Evolutionary conservation across 2,113 vertebrate species (phyloP), one percentile per base, ranked within the genome.

Genomic region (Caretta caretta): DNA sequence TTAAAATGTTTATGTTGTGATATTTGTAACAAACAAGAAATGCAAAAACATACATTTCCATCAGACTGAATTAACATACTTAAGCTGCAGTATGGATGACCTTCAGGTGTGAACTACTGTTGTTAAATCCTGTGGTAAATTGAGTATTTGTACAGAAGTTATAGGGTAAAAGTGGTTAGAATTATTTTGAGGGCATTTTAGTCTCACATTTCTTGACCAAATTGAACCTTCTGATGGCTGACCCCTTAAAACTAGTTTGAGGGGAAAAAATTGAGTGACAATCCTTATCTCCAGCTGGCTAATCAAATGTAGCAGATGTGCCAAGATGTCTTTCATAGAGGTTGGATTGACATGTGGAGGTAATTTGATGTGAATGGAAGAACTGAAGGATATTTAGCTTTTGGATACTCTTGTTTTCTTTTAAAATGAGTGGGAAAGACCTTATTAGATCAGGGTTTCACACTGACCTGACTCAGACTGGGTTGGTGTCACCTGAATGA

Each of bases 281-380:
- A 53, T 51, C 88, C 78, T 42, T 83, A 87, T 94, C 89, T 85
- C 79, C 80, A 84, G 83, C 22, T 1, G 50, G 38, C 87, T 62
- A 84, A 93, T 97, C 95, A 94, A 84, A 93, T 3, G 35, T 51
- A 96, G 78, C 1, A 1, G 91, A 81, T 82, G 29, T 93, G 90
- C 92, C 96, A 94, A 59, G 96, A 54, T 97, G 94, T 89, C 93
- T 95, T 94, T 94, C 80, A 20, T 89, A 27, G 83, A 87, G 93
- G 90, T 83, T 87, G 78, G 49, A 56, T 90, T 97, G 92, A 87
- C 93, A 96, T 82, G 83, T 79, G 86, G 72, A 49, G 81, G 62
- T 93, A 96, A 94, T 90, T 92, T 90, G n/a, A 94, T 89, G 90
- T 90, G 96, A 96, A 46, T 88, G 81, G 49, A 87, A 89, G 85